Percentiles rank a stretch among this genome's conserved stretches.
phyloP scores from a whole-genome alignment of 1,140 invertebrate genomes.

The Apis laboriosa region DNA sequence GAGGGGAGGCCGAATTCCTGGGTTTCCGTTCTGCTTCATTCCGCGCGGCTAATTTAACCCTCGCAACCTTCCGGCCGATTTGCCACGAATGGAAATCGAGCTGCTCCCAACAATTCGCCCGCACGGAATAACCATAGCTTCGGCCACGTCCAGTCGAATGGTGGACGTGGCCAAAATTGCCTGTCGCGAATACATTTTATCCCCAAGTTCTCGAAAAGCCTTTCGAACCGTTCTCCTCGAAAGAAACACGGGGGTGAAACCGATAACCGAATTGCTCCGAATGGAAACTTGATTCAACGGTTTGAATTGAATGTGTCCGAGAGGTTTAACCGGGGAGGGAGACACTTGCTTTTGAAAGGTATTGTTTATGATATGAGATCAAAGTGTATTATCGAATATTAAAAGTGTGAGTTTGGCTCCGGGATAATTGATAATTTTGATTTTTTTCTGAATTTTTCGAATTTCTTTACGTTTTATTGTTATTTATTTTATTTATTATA shows the following conservation, averaged over 20 bases:
- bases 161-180: constrained; percentile 52
- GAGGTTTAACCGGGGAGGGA: not conserved
- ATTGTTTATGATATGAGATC: not conserved
- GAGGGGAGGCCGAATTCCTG: constrained; percentile 38
- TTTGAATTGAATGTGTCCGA: not conserved
- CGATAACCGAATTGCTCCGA: constrained; percentile 36
- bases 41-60: constrained; percentile 62
- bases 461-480: too few species aligned
- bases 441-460: too few species aligned
- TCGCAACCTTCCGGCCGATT: constrained; percentile 62
- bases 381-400: not conserved
- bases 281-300: constrained; percentile 28
- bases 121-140: constrained; percentile 56
- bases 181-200: constrained; percentile 55
- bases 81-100: constrained; percentile 55
- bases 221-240: not conserved
- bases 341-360: too few species aligned
- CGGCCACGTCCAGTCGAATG: constrained; percentile 42
- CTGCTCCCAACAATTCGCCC: constrained; percentile 54
- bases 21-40: constrained; percentile 40
- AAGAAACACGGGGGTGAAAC: constrained; percentile 16
- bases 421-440: too few species aligned
- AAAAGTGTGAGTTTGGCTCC: too few species aligned
- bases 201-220: constrained; percentile 16
- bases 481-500: too few species aligned